Conservation (phyloP, 2,888 invertebrate genomes). For the Rhorus exstirpatorius region DNA sequence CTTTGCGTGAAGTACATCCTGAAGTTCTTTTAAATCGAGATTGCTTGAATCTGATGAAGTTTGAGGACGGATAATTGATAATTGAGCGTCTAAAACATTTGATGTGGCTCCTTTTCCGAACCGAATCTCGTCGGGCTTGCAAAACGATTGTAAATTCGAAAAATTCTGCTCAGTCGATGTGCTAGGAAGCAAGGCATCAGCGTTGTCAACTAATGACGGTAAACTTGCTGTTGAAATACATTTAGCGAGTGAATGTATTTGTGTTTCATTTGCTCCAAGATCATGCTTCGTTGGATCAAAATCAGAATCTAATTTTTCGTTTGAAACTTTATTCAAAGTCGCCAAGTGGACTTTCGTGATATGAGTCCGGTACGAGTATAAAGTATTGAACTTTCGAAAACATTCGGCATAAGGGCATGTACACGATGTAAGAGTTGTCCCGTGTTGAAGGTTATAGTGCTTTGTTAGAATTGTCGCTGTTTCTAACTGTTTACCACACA, state of each 20-base stretch:
- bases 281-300: conserved; percentile 17
- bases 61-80: conserved; percentile 6
- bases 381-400: conserved; percentile 13
- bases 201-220: conserved; percentile 8
- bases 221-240: conserved; percentile 6
- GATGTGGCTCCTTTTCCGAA: conserved; percentile 1
- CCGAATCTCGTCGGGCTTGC: neutral
- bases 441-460: conserved; percentile 1
- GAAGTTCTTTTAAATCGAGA: conserved; percentile 17
- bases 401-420: conserved; percentile 20
- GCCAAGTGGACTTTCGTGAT: conserved; percentile 12
- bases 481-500: conserved; percentile 9
- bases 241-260: neutral
- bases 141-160: conserved; percentile 10
- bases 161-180: conserved; percentile 9
- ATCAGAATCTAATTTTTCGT: neutral
- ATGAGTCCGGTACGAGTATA: conserved; percentile 18
- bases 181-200: conserved; percentile 4
- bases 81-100: neutral
- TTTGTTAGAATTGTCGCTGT: conserved; percentile 15
- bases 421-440: conserved; percentile 10
- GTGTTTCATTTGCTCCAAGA: neutral
- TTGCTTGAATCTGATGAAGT: conserved; percentile 12
- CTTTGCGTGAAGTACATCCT: conserved; percentile 11
- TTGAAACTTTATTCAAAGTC: conserved; percentile 10